Conservation (phyloP, 2,888 invertebrate species). For the Luffia ferchaultella region DNA sequence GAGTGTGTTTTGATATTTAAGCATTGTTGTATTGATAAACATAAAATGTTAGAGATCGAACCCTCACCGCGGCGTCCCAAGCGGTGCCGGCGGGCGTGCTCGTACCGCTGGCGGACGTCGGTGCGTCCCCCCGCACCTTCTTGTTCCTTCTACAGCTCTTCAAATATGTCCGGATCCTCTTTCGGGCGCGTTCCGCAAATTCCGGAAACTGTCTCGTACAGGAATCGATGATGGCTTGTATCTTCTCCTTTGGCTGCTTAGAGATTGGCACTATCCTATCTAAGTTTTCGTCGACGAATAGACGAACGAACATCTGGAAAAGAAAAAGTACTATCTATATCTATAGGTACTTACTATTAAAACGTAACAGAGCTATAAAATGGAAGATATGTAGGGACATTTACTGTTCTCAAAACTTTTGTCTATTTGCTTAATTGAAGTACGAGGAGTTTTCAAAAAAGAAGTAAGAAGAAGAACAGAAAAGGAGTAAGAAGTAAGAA, state of each 20-base stretch:
- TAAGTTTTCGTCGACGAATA: slow-evolving; percentile 96
- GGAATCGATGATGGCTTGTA: slow-evolving; percentile 96
- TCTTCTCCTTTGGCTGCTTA: slow-evolving; percentile 97
- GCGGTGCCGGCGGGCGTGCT: slow-evolving; percentile 59
- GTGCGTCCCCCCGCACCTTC: slow-evolving; percentile 82
- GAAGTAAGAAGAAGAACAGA: too few relatives aligned
- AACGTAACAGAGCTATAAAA: too few relatives aligned
- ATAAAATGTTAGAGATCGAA: too few relatives aligned
- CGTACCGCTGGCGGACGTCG: slow-evolving; percentile 38
- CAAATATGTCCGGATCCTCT: slow-evolving; percentile 92
- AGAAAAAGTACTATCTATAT: slow-evolving; percentile 9
- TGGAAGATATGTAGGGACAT: too few relatives aligned
- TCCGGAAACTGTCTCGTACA: slow-evolving; percentile 97
- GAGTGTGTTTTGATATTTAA: too few relatives aligned
- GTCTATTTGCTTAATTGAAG: too few relatives aligned
- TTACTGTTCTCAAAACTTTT: too few relatives aligned
- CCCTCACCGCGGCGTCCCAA: slow-evolving; percentile 88
- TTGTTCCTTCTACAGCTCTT: slow-evolving; percentile 96
- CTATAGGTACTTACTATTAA: neutral
- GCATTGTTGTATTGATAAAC: too few relatives aligned
- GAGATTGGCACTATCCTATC: slow-evolving; percentile 97
- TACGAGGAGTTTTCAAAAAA: too few relatives aligned
- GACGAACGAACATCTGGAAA: slow-evolving; percentile 93
- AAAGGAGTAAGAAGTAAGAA: too few relatives aligned
- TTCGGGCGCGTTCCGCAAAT: slow-evolving; percentile 93